Evolutionary conservation across 2,797 vertebrate genomes (phyloP).

Genomic region (Streptopelia turtur): DNA sequence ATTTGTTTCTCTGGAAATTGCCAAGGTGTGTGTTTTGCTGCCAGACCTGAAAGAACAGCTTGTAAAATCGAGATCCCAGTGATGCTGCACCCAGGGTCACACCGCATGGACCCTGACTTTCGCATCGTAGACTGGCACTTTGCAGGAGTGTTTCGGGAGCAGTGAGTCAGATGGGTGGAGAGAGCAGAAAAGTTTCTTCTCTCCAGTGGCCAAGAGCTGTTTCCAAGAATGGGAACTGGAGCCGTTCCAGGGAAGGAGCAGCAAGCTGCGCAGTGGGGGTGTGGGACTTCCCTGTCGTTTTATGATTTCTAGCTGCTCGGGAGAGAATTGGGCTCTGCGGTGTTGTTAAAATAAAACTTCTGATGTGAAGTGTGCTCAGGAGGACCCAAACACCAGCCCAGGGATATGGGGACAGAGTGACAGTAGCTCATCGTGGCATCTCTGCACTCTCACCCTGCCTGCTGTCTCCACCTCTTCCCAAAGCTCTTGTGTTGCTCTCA

Average conservation of each 20-base stretch:
- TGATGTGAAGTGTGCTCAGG: not conserved
- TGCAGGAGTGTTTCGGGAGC: not conserved
- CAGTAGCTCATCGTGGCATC: not conserved
- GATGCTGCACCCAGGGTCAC: not conserved
- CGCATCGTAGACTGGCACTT: not conserved
- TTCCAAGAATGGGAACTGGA: conserved; percentile 46
- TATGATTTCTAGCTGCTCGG: not conserved
- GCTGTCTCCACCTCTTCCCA: not conserved
- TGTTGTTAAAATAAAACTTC: not conserved
- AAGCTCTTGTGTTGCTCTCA: not conserved
- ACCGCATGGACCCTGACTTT: not conserved
- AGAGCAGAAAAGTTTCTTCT: not conserved
- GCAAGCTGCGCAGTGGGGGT: not conserved
- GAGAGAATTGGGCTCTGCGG: not conserved
- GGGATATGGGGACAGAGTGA: not conserved
- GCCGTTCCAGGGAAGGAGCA: not conserved
- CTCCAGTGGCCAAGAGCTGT: not conserved
- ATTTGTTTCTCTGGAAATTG: not conserved
- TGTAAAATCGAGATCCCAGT: not conserved
- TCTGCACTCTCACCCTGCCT: not conserved
- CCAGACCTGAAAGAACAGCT: not conserved
- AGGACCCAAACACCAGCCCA: not conserved
- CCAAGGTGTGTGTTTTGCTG: not conserved
- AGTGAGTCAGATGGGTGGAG: not conserved
- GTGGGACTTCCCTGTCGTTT: not conserved